Evolutionary conservation across 2,888 invertebrate species (phyloP).

Genomic region (Ashinkailepas kermadecensis): DNA sequence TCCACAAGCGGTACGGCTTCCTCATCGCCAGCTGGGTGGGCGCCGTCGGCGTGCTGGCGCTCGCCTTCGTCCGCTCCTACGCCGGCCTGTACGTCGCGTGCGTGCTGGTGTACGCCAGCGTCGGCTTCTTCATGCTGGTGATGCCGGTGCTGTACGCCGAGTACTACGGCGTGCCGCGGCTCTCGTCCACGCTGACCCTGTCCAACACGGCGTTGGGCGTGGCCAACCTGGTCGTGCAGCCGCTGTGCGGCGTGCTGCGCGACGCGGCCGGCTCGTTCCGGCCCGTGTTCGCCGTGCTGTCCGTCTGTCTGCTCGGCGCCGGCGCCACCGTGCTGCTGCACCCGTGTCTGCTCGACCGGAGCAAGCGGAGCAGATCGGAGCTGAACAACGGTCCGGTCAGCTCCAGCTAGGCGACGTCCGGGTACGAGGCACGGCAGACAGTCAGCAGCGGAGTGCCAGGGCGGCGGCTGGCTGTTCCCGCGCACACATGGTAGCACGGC

Average conservation of each 20-base stretch:
- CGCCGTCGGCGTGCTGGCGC: background rate
- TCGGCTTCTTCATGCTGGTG: background rate
- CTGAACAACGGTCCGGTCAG: too few relatives aligned
- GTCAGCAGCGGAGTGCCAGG: too few relatives aligned
- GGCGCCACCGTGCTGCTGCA: background rate
- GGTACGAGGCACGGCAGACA: too few relatives aligned
- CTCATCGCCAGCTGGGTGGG: background rate
- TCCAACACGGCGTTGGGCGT: background rate
- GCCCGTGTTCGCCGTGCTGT: conserved; percentile 4
- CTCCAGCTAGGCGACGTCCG: too few relatives aligned
- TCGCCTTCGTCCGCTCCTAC: background rate
- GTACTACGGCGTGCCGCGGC: background rate
- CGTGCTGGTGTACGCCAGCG: background rate
- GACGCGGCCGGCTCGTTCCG: background rate
- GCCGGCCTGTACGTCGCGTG: background rate
- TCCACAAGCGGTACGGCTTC: conserved; percentile 14
- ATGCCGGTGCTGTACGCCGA: conserved; percentile 9
- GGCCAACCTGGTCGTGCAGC: background rate
- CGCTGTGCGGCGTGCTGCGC: background rate
- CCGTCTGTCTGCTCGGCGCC: background rate
- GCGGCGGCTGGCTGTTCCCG: too few relatives aligned
- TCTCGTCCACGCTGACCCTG: background rate
- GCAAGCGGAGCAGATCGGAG: background rate
- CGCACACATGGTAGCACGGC: too few relatives aligned
- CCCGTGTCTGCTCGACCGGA: background rate